A percentile compares a stretch with the other conserved stretches of the same genome.
These are phyloP conservation scores for Triplophysa bombifrons DNA, from an alignment of 2,797 vertebrate genomes.

Conservation along the genomic window DNA sequence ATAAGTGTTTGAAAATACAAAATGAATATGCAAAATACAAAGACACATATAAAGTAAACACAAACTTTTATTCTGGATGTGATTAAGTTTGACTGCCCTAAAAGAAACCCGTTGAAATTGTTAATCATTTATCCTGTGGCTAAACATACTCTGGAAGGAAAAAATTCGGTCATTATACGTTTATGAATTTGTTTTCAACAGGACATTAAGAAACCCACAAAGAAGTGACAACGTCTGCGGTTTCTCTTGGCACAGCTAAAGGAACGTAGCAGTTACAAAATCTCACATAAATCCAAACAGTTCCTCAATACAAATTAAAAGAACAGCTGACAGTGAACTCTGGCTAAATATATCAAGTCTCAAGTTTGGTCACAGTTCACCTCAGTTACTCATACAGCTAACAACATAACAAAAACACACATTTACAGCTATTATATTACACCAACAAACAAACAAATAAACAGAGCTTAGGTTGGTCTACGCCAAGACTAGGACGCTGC, in stretches of 20 bases:
- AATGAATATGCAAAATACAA: too few species aligned
- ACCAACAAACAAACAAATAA: conserved; percentile 2
- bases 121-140: conserved; percentile 33
- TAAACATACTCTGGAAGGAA: conserved; percentile 3
- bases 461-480: neutral
- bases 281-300: neutral
- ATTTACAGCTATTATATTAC: neutral
- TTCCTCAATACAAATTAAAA: conserved; percentile 10
- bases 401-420: conserved; percentile 2
- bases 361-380: conserved; percentile 8
- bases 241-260: conserved; percentile 16
- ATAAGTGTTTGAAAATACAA: too few species aligned
- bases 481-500: neutral
- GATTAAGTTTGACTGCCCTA: too few species aligned
- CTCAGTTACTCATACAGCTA: neutral
- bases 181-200: neutral
- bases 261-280: conserved; percentile 9
- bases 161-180: neutral
- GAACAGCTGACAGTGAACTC: neutral
- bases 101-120: neutral
- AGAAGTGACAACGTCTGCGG: neutral
- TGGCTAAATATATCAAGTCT: neutral
- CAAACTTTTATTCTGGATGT: too few species aligned
- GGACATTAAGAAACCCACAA: conserved; percentile 1
- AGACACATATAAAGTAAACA: too few species aligned